Base-by-base conservation (phyloP, 2,113 vertebrate genomes). In the Syngnathus floridae region DNA sequence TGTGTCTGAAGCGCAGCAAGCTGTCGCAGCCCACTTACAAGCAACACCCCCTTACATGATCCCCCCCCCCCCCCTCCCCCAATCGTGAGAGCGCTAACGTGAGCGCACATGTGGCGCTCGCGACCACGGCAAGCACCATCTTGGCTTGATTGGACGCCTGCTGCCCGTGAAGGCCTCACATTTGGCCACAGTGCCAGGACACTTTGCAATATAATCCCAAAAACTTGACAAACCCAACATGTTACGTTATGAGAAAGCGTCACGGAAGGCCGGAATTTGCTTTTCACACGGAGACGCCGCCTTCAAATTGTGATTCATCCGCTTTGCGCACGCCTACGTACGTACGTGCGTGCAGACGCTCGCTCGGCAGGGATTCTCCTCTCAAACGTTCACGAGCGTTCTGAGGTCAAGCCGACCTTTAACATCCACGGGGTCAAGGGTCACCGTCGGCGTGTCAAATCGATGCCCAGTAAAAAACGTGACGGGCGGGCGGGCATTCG, bases 1-100 rank as follows among this genome's bases (percentile, higher is more conserved):
- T 86, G 82, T 82, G 71, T 84, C 74, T 86, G 77, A 84, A 76
- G 74, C 83, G 65, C 71, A 67, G 81, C 86, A 82, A 86, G 84
- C 85, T 86, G 86, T 88, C 82, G 69, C 75, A 54, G 64, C 43
- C 66, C 54, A 56, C 54, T 56, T 56, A 56, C 1, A 26, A n/a
- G 1, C 38, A n/a, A 19, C 59, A 43, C 11, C 59, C 59, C 36
- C 36, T 21, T 52, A 52, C n/a, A 51, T 21, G 10, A 11, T 9
- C 16, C 26, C 5, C 17, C 56, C 17, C 1, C 21, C 2, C 26
- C 70, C 59, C 66, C 67, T 72, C 62, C 14, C 81, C 82, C 77
- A 35, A 37, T 76, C 36, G 38, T 66, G 74, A 78, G 76, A 77
- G 71, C 13, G 52, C 73, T 13, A 68, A 77, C 76, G 59, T 76